A percentile compares a stretch with the other conserved stretches of the same genome.
phyloP scores from a whole-genome alignment of 2,888 invertebrate genomes.

The Dynastes hyllus region DNA sequence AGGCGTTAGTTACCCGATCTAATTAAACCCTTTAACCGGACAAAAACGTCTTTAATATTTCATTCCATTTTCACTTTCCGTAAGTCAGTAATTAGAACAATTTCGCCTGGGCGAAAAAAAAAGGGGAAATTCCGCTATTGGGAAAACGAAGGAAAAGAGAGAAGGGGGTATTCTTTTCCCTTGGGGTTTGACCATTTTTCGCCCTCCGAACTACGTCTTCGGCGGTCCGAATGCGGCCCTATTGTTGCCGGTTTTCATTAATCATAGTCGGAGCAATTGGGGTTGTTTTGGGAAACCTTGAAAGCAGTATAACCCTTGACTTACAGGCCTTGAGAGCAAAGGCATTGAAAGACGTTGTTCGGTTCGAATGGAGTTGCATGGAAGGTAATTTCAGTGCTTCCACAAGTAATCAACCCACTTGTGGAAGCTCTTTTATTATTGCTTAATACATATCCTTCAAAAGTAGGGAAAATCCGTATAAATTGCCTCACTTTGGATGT shows the following conservation, averaged over 20 bases:
- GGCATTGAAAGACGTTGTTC: too few species aligned
- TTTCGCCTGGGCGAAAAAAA: background rate
- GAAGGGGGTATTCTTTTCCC: conserved; percentile 5
- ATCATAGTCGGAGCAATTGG: background rate
- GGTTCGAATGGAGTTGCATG: too few species aligned
- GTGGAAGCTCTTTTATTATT: too few species aligned
- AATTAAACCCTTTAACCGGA: conserved; percentile 15
- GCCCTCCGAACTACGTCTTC: background rate
- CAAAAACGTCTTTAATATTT: conserved; percentile 1
- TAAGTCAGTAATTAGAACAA: background rate
- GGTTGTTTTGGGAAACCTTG: too few species aligned
- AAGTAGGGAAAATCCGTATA: too few species aligned
- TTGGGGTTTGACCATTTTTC: background rate
- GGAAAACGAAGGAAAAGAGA: background rate
- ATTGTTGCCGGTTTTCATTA: conserved; percentile 7
- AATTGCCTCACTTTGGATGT: too few species aligned
- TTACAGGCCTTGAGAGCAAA: too few species aligned
- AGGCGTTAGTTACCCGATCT: background rate
- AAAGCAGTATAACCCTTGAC: background rate
- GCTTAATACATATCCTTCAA: too few species aligned
- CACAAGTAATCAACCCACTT: too few species aligned
- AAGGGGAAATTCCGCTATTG: background rate
- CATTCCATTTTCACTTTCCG: conserved; percentile 2
- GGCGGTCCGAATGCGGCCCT: background rate
- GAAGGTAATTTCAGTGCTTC: too few species aligned